These are phyloP conservation scores for Chrysolina americana DNA, from an alignment of 2,888 invertebrate genomes.

Conservation along the genomic window DNA sequence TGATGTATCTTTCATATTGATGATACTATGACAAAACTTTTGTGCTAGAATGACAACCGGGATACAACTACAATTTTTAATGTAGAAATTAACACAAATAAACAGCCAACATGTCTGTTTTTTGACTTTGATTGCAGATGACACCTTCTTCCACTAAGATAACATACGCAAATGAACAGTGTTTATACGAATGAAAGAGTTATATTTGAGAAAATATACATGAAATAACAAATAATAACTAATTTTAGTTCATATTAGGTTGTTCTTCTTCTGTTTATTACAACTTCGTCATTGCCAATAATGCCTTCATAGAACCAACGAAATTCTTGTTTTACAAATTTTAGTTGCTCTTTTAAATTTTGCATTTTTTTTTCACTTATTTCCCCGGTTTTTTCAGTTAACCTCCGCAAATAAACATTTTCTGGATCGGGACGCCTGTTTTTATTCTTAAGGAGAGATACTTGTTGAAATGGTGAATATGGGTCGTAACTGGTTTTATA, in stretches of 20 bases:
- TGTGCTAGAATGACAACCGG: not conserved
- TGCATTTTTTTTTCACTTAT: not conserved
- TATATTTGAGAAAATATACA: not conserved
- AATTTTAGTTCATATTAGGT: not conserved
- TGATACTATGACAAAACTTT: not conserved
- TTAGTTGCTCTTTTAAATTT: not conserved
- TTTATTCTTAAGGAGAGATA: not conserved
- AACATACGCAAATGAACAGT: not conserved
- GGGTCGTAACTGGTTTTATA: not conserved
- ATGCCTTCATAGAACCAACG: not conserved
- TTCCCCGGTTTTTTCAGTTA: not conserved
- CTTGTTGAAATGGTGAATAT: not conserved
- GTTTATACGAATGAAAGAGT: not conserved
- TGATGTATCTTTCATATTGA: not conserved
- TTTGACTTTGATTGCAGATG: not conserved
- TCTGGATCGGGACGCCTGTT: not conserved
- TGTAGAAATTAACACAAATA: not conserved
- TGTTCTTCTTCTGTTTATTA: not conserved
- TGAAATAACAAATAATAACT: not conserved
- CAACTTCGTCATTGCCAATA: not conserved
- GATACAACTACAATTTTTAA: not conserved
- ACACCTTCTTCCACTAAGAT: not conserved
- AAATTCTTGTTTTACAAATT: not conserved
- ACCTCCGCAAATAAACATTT: not conserved
- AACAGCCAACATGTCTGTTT: not conserved